A percentile compares a stretch with the other conserved stretches of the same genome.
phyloP scores from a whole-genome alignment of 2,888 invertebrate species.

The Margaritifera margaritifera region DNA sequence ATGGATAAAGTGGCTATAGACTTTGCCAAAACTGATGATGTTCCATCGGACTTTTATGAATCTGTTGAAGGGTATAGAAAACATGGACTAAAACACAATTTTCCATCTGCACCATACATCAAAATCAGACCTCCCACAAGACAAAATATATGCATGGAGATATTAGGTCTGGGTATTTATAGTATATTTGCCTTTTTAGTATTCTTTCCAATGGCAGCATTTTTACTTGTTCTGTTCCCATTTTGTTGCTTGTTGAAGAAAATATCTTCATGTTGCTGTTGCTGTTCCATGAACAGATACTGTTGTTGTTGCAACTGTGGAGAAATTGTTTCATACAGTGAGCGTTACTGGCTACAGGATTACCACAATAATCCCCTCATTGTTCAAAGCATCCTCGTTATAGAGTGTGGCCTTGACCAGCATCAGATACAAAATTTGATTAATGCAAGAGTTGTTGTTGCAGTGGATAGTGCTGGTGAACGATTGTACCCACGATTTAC shows the following conservation, averaged over 20 bases:
- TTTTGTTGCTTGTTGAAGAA: conserved; percentile 65
- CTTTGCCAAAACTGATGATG: conserved; percentile 15
- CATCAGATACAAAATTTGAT: conserved; percentile 74
- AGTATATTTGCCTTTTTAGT: conserved; percentile 71
- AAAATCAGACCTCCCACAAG: conserved; percentile 73
- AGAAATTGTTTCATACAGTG: conserved; percentile 71
- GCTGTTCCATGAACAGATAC: conserved; percentile 26
- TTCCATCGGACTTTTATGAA: conserved; percentile 5
- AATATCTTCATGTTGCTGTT: conserved; percentile 62
- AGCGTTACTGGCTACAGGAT: conserved; percentile 72
- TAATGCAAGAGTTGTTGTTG: conserved; percentile 72
- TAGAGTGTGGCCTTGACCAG: conserved; percentile 75
- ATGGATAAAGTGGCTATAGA: conserved; percentile 17
- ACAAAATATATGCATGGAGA: conserved; percentile 66
- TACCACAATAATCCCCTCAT: conserved; percentile 71
- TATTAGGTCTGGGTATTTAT: conserved; percentile 60
- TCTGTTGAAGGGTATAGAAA: conserved; percentile 45
- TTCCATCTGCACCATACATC: conserved; percentile 71
- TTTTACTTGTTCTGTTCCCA: conserved; percentile 71
- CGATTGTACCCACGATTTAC: conserved; percentile 74
- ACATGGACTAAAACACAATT: conserved; percentile 50
- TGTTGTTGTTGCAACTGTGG: conserved; percentile 65
- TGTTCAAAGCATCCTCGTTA: conserved; percentile 75
- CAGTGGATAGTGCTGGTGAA: conserved; percentile 68
- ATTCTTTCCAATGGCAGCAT: conserved; percentile 73